Conservation (phyloP, 2,113 vertebrate genomes). For the Silurus meridionalis region DNA sequence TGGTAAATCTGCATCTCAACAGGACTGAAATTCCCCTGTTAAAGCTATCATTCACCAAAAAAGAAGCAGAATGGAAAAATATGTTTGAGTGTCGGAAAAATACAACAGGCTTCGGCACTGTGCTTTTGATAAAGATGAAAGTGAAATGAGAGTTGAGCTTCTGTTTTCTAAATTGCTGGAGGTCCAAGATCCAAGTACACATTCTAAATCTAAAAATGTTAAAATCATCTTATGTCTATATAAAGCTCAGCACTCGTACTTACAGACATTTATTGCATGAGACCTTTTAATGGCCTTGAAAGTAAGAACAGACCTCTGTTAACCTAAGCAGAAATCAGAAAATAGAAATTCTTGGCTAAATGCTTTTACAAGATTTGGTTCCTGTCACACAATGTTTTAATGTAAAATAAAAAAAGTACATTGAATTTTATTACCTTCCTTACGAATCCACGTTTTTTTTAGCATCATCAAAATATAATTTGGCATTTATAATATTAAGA, state of each 20-base stretch:
- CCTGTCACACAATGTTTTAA: neutral
- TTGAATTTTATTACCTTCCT: too few relatives aligned
- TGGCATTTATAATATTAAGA: neutral
- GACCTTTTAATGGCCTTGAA: neutral
- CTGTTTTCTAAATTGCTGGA: neutral
- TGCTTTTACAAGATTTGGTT: neutral
- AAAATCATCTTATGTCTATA: neutral
- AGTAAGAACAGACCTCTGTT: neutral
- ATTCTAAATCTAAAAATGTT: neutral
- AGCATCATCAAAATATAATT: neutral
- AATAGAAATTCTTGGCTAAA: neutral
- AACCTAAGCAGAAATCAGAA: neutral
- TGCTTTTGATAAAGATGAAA: constrained; percentile 15
- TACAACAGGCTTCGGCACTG: constrained; percentile 46
- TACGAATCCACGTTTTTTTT: neutral
- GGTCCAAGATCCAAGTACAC: neutral
- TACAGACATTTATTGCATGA: neutral
- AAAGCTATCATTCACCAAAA: constrained; percentile 60
- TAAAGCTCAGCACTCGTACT: neutral
- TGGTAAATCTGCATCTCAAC: constrained; percentile 51
- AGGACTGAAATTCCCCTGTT: constrained; percentile 58
- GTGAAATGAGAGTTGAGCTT: neutral
- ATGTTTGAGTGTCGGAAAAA: constrained; percentile 60
- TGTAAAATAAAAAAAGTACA: neutral
- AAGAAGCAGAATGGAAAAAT: constrained; percentile 63